Evolutionary conservation across 2,888 invertebrate genomes (phyloP), one percentile per base, ranked within the genome.

Genomic region (Proisotoma minuta): DNA sequence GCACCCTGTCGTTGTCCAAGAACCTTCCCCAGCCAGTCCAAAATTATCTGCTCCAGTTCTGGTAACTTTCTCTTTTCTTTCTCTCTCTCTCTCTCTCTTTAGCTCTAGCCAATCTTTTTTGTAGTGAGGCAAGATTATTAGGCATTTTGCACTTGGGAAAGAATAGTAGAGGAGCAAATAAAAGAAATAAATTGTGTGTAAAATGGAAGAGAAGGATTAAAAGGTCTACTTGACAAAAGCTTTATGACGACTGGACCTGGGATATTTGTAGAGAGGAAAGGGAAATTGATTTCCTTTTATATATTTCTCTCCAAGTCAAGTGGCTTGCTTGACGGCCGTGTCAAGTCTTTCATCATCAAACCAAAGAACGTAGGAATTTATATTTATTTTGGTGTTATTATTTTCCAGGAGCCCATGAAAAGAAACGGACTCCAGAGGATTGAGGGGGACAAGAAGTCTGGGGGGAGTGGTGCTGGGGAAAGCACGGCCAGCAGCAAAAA

Each of bases 401-500:
- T n/a, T 26, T 28, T 56, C 1, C 50, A 72, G 72, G 70, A 70
- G 59, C 67, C 63, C 47, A 66, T 64, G 50, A 73, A 71, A 43
- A 57, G 69, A 49, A 73, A 73, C 50, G 73, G 73, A 22, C 56
- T 71, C 57, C 68, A 51, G 39, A 39, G 39, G 20, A 15, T 34
- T 8, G 40, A 34, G 61, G 22, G 51, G 50, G 57, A n/a, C 63
- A 59, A 54, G 68, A 62, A 57, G 61, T 49, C 53, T 68, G 26
- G 29, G 72, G 63, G 53, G 66, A 68, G 50, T 43, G 61, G 57
- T 4, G 66, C 62, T 50, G 53, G 57, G 28, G 70, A 64, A 26
- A 67, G 64, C 78, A 79, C 69, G 79, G 82, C 75, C 81, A 83
- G 70, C 39, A 91, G 91, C 77, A 87, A 87, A 77, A 85, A 86